These are phyloP conservation scores for Thecocarcelia acutangulata DNA, from an alignment of 2,888 invertebrate species.

Conservation along the genomic window DNA sequence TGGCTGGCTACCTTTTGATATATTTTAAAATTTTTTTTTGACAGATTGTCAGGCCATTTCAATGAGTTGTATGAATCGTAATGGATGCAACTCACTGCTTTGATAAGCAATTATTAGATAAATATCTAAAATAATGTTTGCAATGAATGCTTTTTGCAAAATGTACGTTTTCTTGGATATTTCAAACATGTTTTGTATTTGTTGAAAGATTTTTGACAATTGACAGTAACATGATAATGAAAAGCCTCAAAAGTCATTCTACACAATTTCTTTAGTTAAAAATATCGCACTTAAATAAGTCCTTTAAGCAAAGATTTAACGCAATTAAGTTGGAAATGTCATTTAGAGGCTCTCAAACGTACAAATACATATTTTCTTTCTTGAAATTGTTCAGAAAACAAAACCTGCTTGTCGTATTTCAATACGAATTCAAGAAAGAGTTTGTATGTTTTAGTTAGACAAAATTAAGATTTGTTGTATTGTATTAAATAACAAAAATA, in stretches of 20 bases:
- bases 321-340: slow-evolving; percentile 1
- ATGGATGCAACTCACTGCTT: slow-evolving; percentile 41
- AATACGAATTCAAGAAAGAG: no score
- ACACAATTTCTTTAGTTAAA: not conserved
- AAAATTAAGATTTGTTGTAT: no score
- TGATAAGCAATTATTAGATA: slow-evolving; percentile 58
- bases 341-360: no score
- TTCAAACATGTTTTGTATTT: slow-evolving; percentile 36
- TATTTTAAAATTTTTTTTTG: slow-evolving; percentile 64
- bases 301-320: not conserved
- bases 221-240: slow-evolving; percentile 48
- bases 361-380: no score
- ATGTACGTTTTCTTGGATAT: slow-evolving; percentile 1
- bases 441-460: no score
- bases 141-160: not conserved
- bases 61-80: slow-evolving; percentile 25
- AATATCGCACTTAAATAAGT: slow-evolving; percentile 6
- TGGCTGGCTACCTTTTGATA: slow-evolving; percentile 59
- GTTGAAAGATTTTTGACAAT: slow-evolving; percentile 3
- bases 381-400: no score
- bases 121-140: slow-evolving; percentile 39
- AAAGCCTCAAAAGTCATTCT: slow-evolving; percentile 31
- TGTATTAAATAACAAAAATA: no score
- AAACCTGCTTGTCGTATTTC: no score
- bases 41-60: slow-evolving; percentile 67